Evolutionary conservation across 2,888 invertebrate genomes (phyloP), one percentile per base, ranked within the genome.

Genomic region (Cybosia mesomella): DNA sequence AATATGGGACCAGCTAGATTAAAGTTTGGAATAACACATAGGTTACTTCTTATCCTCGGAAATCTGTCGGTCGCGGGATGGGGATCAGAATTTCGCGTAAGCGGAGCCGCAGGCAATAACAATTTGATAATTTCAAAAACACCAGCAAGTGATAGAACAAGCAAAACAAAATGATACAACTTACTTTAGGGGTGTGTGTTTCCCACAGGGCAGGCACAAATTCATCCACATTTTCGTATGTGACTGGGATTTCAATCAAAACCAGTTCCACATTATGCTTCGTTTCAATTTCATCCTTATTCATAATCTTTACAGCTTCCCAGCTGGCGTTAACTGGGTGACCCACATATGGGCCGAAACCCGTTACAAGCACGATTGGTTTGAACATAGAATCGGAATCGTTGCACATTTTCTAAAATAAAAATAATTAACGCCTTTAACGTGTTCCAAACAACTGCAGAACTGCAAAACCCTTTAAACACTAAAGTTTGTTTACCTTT

Each of bases 271-370:
- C 74, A 66, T 85, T 84, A 66, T 85, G 89, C 75, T 95, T 94
- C 70, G 90, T 89, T 79, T 95, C 95, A n/a, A 96, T 88, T 74
- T 94, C 89, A 54, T 94, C 87, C 74, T 96, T 93, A 62, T 95
- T 93, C 80, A 97, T 92, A 66, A 96, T 85, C 85, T 96, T 96
- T 0, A 98, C 98, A 7, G 97, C 96, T 87, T 97, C 97, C 98
- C 98, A 98, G 86, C 98, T 98, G 0, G 98, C 97, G 87, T 98
- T 98, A 13, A 97, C 92, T 32, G 91, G 90, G 84, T 98, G 97
- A 54, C 92, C 92, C 10, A 94, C 88, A 90, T 98, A 98, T 0
- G 98, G 98, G 0, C 98, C 98, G 90, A 98, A 98, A 9, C 98
- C 98, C 73, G 97, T 97, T 18, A 97, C 95, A 36, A 97, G 80